Evolutionary conservation across 2,888 invertebrate genomes (phyloP), one percentile per base, ranked within the genome.

Genomic region (Desoria tigrina): DNA sequence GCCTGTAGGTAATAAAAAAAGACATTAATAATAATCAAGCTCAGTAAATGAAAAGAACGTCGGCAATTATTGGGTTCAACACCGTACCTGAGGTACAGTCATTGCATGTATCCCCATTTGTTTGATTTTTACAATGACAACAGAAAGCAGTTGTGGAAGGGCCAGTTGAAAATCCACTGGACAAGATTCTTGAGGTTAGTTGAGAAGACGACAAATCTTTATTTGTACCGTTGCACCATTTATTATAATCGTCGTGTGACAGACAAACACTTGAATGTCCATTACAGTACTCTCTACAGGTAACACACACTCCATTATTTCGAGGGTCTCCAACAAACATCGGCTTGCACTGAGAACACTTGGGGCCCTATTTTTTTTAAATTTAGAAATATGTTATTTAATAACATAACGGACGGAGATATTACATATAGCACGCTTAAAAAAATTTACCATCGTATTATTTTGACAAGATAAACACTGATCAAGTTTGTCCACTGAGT

Each of bases 261-360:
- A 91, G 86, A 78, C 94, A 94, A 58, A 90, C 85, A 39, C 86
- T 84, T 1, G 91, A 90, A 80, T 96, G 96, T 0, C 92, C 91
- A 80, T 95, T 87, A 78, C 96, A 96, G 81, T 91, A 93, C 70
- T 90, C 89, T 1, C 86, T 82, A 78, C 97, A 97, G 0, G 94
- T 90, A 45, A 90, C 86, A 78, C 97, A 97, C 72, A 87, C 87
- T 0, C 88, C 90, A 78, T 91, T 89, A 32, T 88, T 86, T 11
- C 83, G 82, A 0, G 96, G 94, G 81, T 95, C 90, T 11, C 96
- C 95, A 27, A 97, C 96, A 81, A 88, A 96, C 63, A 93, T 84
- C 0, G 92, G 90, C 79, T 90, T 87, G 79, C 97, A 97, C 79
- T 90, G 89, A 78, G 93, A 90, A 78, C 96, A 96, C 80, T 92